A percentile compares a stretch with the other conserved stretches of the same genome.
These are phyloP conservation scores for Halotydeus destructor DNA, from an alignment of 1,140 invertebrate species.

Conservation along the genomic window DNA sequence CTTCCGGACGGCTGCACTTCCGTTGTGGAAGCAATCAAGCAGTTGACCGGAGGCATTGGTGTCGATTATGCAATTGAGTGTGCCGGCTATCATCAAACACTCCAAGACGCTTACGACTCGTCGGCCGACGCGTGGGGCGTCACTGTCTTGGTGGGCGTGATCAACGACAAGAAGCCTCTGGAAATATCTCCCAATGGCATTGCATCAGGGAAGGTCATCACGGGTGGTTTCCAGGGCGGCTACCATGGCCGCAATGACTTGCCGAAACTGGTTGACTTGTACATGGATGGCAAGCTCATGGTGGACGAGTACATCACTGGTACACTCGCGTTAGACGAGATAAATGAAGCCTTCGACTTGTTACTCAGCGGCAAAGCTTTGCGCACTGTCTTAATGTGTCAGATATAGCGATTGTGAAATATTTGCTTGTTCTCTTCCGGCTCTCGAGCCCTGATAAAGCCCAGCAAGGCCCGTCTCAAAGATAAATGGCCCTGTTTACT, in stretches of 20 bases:
- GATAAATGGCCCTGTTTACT: too few relatives aligned
- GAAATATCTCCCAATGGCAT: constrained; percentile 79
- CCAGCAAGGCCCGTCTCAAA: too few relatives aligned
- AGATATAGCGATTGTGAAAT: too few relatives aligned
- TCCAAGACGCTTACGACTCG: constrained; percentile 1
- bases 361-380: too few relatives aligned
- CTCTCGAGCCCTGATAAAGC: neutral
- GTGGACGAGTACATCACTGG: constrained; percentile 90
- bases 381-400: too few relatives aligned
- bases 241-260: constrained; percentile 77
- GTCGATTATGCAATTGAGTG: constrained; percentile 10
- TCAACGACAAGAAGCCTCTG: neutral
- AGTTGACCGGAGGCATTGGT: constrained; percentile 68
- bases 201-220: constrained; percentile 82
- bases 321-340: constrained; percentile 48
- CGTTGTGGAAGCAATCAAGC: constrained; percentile 62
- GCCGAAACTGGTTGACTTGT: constrained; percentile 78
- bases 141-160: constrained; percentile 2
- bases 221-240: constrained; percentile 76
- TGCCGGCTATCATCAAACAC: constrained; percentile 2
- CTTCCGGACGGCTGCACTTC: too few relatives aligned
- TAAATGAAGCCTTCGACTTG: constrained; percentile 80
- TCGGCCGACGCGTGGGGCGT: constrained; percentile 50
- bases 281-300: constrained; percentile 56
- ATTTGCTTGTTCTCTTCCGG: too few relatives aligned